phyloP scores from a whole-genome alignment of 2,888 invertebrate species.

The Syrphus vitripennis region DNA sequence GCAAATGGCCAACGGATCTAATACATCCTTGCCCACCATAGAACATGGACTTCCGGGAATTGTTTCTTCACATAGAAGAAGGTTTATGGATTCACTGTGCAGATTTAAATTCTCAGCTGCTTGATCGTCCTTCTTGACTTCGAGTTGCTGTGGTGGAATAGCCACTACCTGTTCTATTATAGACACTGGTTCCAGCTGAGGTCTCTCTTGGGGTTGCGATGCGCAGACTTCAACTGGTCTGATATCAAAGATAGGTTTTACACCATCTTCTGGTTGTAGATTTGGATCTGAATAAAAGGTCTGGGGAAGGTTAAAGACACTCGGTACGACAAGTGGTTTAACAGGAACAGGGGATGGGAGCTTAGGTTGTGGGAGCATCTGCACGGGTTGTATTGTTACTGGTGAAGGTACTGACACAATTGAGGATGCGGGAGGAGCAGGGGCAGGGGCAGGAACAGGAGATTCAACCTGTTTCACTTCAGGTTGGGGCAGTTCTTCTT shows the following conservation, averaged over 20 bases:
- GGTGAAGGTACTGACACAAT: neutral
- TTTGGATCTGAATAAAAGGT: conserved; percentile 71
- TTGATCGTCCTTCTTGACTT: conserved; percentile 72
- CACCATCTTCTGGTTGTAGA: conserved; percentile 74
- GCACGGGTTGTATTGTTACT: conserved; percentile 73
- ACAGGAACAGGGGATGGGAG: conserved; percentile 42
- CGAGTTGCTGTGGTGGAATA: conserved; percentile 10
- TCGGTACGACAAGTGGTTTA: conserved; percentile 62
- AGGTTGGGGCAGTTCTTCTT: conserved; percentile 21
- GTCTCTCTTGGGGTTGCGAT: conserved; percentile 15
- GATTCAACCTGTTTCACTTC: neutral
- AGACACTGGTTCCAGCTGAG: conserved; percentile 37
- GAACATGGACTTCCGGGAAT: conserved; percentile 95
- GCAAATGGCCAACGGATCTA: conserved; percentile 81
- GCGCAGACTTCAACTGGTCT: conserved; percentile 52
- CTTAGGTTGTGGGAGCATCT: conserved; percentile 58
- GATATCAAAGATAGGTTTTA: conserved; percentile 74
- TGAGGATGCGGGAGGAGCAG: neutral
- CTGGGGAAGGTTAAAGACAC: conserved; percentile 72
- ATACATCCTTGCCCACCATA: conserved; percentile 79
- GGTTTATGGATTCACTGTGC: conserved; percentile 86
- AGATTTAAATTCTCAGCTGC: conserved; percentile 76
- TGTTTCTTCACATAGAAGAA: conserved; percentile 93
- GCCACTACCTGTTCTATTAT: conserved; percentile 43
- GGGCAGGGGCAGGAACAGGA: neutral